A percentile compares a stretch with the other conserved stretches of the same genome.
Evolutionary conservation across 2,113 vertebrate genomes (phyloP).

Genomic region (Pedetes capensis): DNA sequence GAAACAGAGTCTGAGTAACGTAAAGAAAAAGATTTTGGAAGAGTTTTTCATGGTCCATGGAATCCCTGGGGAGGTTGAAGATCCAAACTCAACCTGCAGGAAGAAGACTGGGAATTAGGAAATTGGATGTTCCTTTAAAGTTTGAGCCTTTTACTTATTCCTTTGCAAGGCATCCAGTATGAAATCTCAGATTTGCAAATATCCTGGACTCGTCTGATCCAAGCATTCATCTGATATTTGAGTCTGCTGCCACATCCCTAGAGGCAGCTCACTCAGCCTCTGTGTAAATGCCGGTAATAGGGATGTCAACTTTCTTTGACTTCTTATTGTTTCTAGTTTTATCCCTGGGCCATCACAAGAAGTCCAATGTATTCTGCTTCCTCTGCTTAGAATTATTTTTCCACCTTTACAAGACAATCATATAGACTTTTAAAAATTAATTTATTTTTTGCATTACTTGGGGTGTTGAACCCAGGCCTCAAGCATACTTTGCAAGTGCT

Average conservation of each 20-base stretch:
- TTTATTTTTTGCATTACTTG: no score
- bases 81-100: neutral
- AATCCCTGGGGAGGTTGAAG: neutral
- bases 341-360: neutral
- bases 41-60: neutral
- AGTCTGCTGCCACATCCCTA: neutral
- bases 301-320: neutral
- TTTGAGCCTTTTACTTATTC: neutral
- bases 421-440: neutral
- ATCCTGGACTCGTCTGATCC: neutral
- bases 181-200: neutral
- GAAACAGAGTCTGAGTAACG: neutral
- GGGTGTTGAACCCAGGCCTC: no score
- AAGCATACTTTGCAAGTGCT: no score
- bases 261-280: neutral
- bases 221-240: neutral
- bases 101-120: neutral
- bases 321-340: neutral
- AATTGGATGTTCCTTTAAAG: neutral
- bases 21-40: neutral
- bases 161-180: neutral
- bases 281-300: neutral
- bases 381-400: neutral
- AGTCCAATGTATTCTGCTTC: neutral
- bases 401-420: neutral